Evolutionary conservation across 30 jellyfish, hydroid and myxozoan genomes (phyloP).

Genomic region (Sanderia malayensis): DNA sequence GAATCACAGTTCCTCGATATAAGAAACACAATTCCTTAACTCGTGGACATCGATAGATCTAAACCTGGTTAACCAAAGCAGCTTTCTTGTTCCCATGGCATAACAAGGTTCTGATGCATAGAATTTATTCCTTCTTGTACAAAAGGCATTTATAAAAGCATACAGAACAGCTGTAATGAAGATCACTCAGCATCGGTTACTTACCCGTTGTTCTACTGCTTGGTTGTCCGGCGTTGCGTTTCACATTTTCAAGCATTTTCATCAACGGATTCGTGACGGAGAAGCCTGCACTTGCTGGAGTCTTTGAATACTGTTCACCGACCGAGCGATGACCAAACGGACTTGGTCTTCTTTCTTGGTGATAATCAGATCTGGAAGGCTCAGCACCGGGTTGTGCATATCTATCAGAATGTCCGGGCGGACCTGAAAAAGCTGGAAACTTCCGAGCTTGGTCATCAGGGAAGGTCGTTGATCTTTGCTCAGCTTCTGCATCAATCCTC

Average conservation of each 20-base stretch:
- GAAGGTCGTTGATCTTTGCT: neutral
- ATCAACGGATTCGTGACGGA: constrained; percentile 4
- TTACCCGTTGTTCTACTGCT: too few relatives aligned
- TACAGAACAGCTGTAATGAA: too few relatives aligned
- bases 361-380: neutral
- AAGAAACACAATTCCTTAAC: too few relatives aligned
- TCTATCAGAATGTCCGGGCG: neutral
- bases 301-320: neutral
- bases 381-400: neutral
- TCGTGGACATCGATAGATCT: too few relatives aligned
- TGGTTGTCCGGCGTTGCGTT: constrained; percentile 13
- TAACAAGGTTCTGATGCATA: too few relatives aligned
- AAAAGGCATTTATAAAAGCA: too few relatives aligned
- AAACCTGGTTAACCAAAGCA: too few relatives aligned
- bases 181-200: too few relatives aligned
- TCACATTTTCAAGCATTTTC: constrained; percentile 23
- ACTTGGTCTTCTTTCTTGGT: constrained; percentile 9
- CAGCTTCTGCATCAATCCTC: neutral
- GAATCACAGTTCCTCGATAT: too few relatives aligned
- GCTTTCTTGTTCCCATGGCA: too few relatives aligned
- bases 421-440: neutral
- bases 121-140: too few relatives aligned
- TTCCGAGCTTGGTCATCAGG: neutral
- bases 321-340: neutral
- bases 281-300: constrained; percentile 7